Evolutionary conservation across 2,888 invertebrate genomes (phyloP).

Genomic region (Pyrochroa serraticornis): DNA sequence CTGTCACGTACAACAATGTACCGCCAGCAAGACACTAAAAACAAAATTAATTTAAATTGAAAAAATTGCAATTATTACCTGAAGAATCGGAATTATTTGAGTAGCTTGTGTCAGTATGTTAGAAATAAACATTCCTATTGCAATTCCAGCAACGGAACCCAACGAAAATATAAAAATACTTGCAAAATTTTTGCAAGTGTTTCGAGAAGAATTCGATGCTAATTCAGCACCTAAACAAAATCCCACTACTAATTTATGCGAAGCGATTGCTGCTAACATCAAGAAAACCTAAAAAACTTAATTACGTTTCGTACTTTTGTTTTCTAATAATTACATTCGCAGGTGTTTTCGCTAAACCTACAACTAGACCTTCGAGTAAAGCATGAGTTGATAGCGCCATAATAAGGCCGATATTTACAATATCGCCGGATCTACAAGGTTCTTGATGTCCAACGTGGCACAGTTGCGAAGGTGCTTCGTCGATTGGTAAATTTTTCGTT

Average conservation of each 20-base stretch:
- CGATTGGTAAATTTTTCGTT: constrained; percentile 31
- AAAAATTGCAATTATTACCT: constrained; percentile 57
- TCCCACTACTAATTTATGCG: constrained; percentile 82
- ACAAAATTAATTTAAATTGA: constrained; percentile 5
- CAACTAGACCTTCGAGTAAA: constrained; percentile 79
- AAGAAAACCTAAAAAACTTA: too few species aligned
- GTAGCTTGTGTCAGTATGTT: constrained; percentile 60
- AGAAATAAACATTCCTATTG: constrained; percentile 68
- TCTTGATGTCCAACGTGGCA: constrained; percentile 73
- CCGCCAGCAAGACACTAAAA: constrained; percentile 74
- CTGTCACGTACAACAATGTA: constrained; percentile 77
- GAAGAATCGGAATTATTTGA: constrained; percentile 65
- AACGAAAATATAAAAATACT: constrained; percentile 70
- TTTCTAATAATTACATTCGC: constrained; percentile 61
- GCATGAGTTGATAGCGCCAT: constrained; percentile 80
- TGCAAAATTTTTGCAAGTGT: constrained; percentile 61
- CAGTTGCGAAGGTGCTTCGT: constrained; percentile 54
- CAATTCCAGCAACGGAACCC: constrained; percentile 73
- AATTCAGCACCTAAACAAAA: constrained; percentile 82
- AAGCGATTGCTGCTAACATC: constrained; percentile 69
- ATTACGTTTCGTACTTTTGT: too few species aligned
- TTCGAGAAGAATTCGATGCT: constrained; percentile 48
- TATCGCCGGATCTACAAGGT: constrained; percentile 67
- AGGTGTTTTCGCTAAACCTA: constrained; percentile 73
- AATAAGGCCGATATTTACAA: constrained; percentile 70